Evolutionary conservation across 2,888 invertebrate species (phyloP).

Genomic region (Philhelius pedissequus): DNA sequence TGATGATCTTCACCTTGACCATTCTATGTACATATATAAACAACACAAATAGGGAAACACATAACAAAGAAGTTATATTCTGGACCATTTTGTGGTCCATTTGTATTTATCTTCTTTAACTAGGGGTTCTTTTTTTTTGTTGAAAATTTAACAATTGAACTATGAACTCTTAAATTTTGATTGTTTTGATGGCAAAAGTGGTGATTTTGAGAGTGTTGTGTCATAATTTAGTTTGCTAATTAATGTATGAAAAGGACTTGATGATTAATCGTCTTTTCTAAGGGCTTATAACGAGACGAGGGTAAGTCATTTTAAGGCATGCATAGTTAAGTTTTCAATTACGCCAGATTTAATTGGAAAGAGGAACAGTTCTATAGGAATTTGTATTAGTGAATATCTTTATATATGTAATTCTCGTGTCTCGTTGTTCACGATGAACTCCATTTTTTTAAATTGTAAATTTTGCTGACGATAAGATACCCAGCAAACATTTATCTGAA

Average conservation of each 20-base stretch:
- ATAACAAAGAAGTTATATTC: background rate
- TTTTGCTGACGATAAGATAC: too few species aligned
- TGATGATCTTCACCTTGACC: constrained; percentile 45
- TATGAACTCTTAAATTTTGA: constrained; percentile 26
- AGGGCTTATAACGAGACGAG: background rate
- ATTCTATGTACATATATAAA: background rate
- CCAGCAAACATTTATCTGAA: too few species aligned
- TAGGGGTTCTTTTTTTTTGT: background rate
- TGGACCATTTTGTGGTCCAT: constrained; percentile 52
- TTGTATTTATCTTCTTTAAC: background rate
- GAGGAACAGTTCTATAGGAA: too few species aligned
- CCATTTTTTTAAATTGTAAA: too few species aligned
- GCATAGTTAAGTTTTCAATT: background rate
- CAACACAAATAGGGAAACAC: constrained; percentile 32
- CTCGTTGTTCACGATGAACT: too few species aligned
- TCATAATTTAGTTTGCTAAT: background rate
- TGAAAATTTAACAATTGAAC: constrained; percentile 29
- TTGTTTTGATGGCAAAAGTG: constrained; percentile 44
- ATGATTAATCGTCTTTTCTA: constrained; percentile 34
- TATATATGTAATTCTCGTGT: too few species aligned
- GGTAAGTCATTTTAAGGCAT: background rate
- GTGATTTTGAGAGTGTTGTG: constrained; percentile 28
- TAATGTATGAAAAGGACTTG: constrained; percentile 1
- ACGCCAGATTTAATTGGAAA: background rate
- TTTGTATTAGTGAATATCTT: too few species aligned